Base-by-base conservation (phyloP, 2,888 invertebrate species). In the Busseola fusca region DNA sequence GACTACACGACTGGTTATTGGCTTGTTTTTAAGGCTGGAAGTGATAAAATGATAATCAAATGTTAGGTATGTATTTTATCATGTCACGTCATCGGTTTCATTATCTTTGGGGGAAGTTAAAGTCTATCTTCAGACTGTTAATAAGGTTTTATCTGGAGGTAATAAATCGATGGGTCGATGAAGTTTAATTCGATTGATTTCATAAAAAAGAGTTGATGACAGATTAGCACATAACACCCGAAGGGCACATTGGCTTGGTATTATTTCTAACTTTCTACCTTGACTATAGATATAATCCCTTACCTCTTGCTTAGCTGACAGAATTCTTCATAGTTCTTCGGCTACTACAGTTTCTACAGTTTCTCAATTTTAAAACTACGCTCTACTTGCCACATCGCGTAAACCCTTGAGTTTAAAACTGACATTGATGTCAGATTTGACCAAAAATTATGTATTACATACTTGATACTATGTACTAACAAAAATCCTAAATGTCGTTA, bases 11-110 rank as follows among this genome's bases (percentile, higher is more conserved):
- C 10, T 18, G 18, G 0, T 56, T 50, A 75, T 68, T 74, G 69
- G 69, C 48, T 37, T 58, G 57, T 69, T 76, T 74, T 52, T 58
- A 18, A 63, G 63, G 63, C 45, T 0, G 30, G 48, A 37, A 40
- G 21, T 18, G 58, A 76, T 58, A 75, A 45, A 42, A 10, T 48
- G 48, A 42, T 74, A 42, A 52, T 14, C 18, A 30, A 54, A 48
- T 27, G 3, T 54, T 30, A n/a, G n/a, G n/a, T n/a, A n/a, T n/a
- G n/a, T n/a, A n/a, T n/a, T n/a, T n/a, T n/a, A 25, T 45, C 21
- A 1, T 27, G n/a, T 16, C 45, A 69, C 52, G 76, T 69, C 69
- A 74, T 25, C 42, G 6, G 10, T 34, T 1, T 50, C 9, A 18
- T 48, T 48, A 64, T 63, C 34, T 52, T 6, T 27, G 7, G 37